Conservation (phyloP, 2,888 invertebrate species). For the Drosophila antonietae region DNA sequence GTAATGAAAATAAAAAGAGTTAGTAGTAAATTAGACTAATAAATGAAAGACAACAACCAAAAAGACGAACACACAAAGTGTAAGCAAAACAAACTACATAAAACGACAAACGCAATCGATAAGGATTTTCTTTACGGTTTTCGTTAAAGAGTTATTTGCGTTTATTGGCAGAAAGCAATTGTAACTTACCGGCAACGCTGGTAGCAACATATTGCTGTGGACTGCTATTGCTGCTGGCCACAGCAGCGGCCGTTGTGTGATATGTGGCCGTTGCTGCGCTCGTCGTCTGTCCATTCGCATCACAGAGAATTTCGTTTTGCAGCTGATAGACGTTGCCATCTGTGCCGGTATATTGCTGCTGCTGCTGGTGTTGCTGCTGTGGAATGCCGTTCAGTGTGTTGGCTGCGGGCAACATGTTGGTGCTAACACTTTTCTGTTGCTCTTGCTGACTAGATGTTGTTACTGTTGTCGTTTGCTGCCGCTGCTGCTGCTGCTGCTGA, state of each 20-base stretch:
- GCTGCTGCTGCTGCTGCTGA: conserved; percentile 60
- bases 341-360: conserved; percentile 71
- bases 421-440: conserved; percentile 57
- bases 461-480: conserved; percentile 43
- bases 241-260: conserved; percentile 62
- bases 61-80: conserved; percentile 44
- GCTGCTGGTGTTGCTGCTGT: conserved; percentile 68
- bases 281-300: conserved; percentile 73
- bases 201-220: conserved; percentile 49
- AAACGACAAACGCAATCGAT: conserved; percentile 31
- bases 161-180: conserved; percentile 2
- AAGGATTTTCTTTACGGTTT: background rate
- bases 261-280: conserved; percentile 70
- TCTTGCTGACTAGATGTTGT: conserved; percentile 54
- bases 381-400: conserved; percentile 81
- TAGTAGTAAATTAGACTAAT: conserved; percentile 42
- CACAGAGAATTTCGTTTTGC: conserved; percentile 82
- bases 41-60: conserved; percentile 36
- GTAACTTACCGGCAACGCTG: conserved; percentile 65
- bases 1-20: conserved; percentile 12
- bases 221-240: conserved; percentile 64
- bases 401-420: conserved; percentile 81
- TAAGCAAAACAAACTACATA: conserved; percentile 48
- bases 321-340: conserved; percentile 82
- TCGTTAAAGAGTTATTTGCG: background rate